phyloP scores from a whole-genome alignment of 1,140 invertebrate species.

The Orchestia grillus region DNA sequence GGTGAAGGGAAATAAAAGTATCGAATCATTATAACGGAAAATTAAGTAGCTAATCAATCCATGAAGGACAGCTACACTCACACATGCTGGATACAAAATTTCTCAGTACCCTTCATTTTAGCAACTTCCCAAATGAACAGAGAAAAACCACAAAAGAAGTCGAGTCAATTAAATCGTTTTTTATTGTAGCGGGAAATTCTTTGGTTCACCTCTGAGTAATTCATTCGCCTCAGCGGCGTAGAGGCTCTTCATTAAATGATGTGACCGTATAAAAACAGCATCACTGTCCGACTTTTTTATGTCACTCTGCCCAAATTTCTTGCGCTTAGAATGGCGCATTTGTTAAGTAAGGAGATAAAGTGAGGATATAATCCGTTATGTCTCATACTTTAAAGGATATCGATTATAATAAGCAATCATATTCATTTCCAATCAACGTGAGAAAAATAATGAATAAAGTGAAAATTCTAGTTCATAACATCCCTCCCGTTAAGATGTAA shows the following conservation, averaged over 20 bases:
- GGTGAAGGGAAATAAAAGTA: neutral
- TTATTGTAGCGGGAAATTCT: constrained; percentile 36
- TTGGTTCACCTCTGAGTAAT: constrained; percentile 26
- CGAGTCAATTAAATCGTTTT: neutral
- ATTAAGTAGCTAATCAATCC: neutral
- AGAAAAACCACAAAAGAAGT: neutral
- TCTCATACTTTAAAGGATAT: neutral
- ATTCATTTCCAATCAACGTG: neutral
- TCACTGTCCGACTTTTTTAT: neutral
- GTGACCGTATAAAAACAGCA: neutral
- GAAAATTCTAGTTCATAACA: neutral
- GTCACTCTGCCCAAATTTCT: neutral
- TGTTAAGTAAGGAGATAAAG: neutral
- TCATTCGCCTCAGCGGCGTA: neutral
- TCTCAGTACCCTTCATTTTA: neutral
- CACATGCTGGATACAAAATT: neutral
- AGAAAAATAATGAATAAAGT: neutral
- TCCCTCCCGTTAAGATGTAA: neutral
- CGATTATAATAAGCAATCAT: neutral
- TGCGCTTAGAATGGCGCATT: neutral
- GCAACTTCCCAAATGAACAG: neutral
- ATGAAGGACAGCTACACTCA: neutral
- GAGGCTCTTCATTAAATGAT: neutral
- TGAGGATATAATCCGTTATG: neutral
- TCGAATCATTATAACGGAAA: neutral